Percentiles rank a stretch among this genome's conserved stretches.
phyloP scores from a whole-genome alignment of 2,113 vertebrate species.

The Dromiciops gliroides region DNA sequence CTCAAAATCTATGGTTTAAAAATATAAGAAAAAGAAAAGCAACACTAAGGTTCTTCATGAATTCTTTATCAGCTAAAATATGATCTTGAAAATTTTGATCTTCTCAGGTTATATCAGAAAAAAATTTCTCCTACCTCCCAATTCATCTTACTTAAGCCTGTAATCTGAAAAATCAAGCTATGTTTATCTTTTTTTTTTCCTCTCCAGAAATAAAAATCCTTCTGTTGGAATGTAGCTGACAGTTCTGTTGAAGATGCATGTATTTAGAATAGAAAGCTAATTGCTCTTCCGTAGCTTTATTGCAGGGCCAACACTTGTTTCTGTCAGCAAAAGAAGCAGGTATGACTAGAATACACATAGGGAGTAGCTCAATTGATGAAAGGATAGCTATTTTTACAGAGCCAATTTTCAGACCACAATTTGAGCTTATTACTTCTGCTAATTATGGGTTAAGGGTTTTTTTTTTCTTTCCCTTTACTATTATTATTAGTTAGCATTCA shows the following conservation, averaged over 20 bases:
- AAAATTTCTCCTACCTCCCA: neutral
- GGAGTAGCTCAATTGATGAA: slow-evolving; percentile 14
- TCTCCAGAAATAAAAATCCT: slow-evolving; percentile 38
- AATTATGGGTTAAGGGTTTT: neutral
- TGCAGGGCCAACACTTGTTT: slow-evolving; percentile 25
- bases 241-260: neutral
- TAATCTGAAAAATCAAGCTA: slow-evolving; percentile 17
- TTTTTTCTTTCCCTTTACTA: neutral
- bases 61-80: neutral
- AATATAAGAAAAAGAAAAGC: slow-evolving; percentile 46
- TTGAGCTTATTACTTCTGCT: slow-evolving; percentile 17
- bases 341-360: neutral
- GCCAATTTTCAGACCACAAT: neutral
- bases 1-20: slow-evolving; percentile 30
- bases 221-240: neutral
- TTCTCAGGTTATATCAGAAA: slow-evolving; percentile 52
- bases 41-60: neutral
- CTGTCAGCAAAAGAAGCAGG: neutral
- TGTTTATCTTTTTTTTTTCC: slow-evolving; percentile 8
- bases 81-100: neutral
- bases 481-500: slow-evolving; percentile 21
- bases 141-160: neutral
- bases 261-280: slow-evolving; percentile 23
- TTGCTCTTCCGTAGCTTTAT: slow-evolving; percentile 14
- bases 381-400: slow-evolving; percentile 21